Base-by-base conservation (phyloP, 2,797 vertebrate species). In the Malacoraja senta region DNA sequence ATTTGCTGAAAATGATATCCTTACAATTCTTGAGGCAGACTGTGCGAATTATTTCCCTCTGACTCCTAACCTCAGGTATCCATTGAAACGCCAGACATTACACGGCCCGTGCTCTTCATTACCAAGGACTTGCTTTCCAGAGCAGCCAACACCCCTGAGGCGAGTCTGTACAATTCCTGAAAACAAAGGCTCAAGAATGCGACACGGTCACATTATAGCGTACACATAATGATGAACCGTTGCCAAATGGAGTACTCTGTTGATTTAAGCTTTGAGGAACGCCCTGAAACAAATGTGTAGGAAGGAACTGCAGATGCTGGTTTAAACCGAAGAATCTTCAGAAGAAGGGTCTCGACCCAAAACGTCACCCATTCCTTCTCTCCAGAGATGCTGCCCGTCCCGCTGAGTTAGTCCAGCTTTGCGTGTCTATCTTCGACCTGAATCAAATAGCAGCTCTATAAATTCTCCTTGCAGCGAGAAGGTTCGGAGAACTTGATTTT, bases 1-100 rank as follows among this genome's bases (percentile, higher is more conserved):
- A 17, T 58, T 92, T 92, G 76, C 26, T n/a, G 17, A 91, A 92
- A 92, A 92, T 58, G 72, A 76, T 53, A 92, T 44, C 38, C 68
- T 91, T 65, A 44, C 35, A 26, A 91, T 91, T 72, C 88, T 72
- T 53, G 38, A 72, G 44, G 3, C 68, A 76, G 72, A 76, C 35
- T n/a, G 26, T 44, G 38, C 19, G 72, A 74, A 38, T 92, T 76
- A 76, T 53, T 76, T n/a, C 61, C 19, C 65, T 32, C n/a, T 72
- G 35, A 91, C 68, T 35, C 21, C 38, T 26, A 44, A 44, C 38
- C 68, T 74, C 68, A 44, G 68, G 26, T 72, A 24, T 71, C 65
- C 65, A 38, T 71, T 58, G 65, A 21, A 19, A 71, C 12, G 1
- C 6, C 9, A 38, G 32, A 26, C 21, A 44, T 53, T 35, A 71